phyloP scores from a whole-genome alignment of 1,140 invertebrate genomes.

The Drosophila tropicalis region DNA sequence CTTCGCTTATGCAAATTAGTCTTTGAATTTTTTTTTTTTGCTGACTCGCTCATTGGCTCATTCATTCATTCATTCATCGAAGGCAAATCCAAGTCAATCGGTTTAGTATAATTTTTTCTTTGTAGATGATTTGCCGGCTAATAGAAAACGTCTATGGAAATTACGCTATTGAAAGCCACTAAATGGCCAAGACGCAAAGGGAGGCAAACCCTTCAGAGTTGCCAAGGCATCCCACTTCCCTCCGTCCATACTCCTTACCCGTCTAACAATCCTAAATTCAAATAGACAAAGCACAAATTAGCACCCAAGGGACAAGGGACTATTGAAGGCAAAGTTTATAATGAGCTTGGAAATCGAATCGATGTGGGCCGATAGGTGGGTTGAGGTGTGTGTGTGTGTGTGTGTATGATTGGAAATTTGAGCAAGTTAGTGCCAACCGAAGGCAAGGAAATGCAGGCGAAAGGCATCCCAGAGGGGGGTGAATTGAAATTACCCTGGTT shows the following conservation, averaged over 20 bases:
- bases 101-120: constrained; percentile 60
- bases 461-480: not conserved
- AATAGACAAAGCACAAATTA: constrained; percentile 58
- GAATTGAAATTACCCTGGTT: constrained; percentile 17
- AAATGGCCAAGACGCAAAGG: constrained; percentile 43
- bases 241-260: not conserved
- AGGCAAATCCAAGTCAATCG: constrained; percentile 20
- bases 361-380: constrained; percentile 22
- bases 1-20: constrained; percentile 59
- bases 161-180: constrained; percentile 65
- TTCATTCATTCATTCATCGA: constrained; percentile 36
- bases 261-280: not conserved
- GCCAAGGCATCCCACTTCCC: constrained; percentile 31
- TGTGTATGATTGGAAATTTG: constrained; percentile 52
- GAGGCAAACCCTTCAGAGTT: constrained; percentile 23
- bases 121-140: constrained; percentile 63
- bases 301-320: constrained; percentile 71
- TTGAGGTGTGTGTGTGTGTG: constrained; percentile 28
- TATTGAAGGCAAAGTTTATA: constrained; percentile 72
- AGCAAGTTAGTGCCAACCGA: no score
- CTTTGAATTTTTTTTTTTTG: constrained; percentile 30
- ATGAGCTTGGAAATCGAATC: constrained; percentile 59
- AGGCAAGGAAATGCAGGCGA: constrained; percentile 21
- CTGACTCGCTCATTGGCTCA: constrained; percentile 28
- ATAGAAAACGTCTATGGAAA: constrained; percentile 59